Evolutionary conservation across 2,113 vertebrate species (phyloP), one percentile per base, ranked within the genome.

Genomic region (Oreochromis niloticus): DNA sequence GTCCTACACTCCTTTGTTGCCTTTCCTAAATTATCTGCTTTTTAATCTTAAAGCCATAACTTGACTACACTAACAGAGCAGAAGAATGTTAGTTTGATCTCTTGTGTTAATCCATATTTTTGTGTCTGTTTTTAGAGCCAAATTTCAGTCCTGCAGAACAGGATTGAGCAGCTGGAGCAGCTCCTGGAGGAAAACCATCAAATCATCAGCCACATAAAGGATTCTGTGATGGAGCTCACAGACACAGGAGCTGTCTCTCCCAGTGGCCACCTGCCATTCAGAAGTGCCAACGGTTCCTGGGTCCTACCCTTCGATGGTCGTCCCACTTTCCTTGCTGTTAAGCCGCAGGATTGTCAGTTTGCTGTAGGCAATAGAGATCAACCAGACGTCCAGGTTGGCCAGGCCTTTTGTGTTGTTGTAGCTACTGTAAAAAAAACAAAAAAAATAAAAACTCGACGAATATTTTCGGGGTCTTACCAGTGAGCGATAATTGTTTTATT

Each of bases 131-230:
- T 93, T 91, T 94, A 99, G 99, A 99, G 98, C 91, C 98, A 99
- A 94, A 99, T 99, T 91, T 99, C 99, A 1, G 98, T 99, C 91
- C 97, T 99, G 57, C 99, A 99, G 96, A 99, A 98, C 95, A 97
- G 98, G 84, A 99, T 99, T 1, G 98, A 99, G 94, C 99, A 99
- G 96, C 96, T 99, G 95, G 99, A 99, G 82, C 98, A 99, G 96
- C 98, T 99, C 54, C 92, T 99, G 94, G 99, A 99, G 89, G 99
- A 99, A 94, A 99, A 99, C 96, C 99, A 99, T 19, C 98, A 99
- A 94, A 99, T 99, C 94, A 99, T 99, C 96, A 99, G 98, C 95
- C 98, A 99, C 97, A 99, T 99, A 96, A 99, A 99, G 94, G 98
- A 99, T 96, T 99, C 99, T 0, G 99, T 99, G 90, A 97, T 99